Base-by-base conservation (phyloP, 2,888 invertebrate genomes). In the Drosophila peninsularis region DNA sequence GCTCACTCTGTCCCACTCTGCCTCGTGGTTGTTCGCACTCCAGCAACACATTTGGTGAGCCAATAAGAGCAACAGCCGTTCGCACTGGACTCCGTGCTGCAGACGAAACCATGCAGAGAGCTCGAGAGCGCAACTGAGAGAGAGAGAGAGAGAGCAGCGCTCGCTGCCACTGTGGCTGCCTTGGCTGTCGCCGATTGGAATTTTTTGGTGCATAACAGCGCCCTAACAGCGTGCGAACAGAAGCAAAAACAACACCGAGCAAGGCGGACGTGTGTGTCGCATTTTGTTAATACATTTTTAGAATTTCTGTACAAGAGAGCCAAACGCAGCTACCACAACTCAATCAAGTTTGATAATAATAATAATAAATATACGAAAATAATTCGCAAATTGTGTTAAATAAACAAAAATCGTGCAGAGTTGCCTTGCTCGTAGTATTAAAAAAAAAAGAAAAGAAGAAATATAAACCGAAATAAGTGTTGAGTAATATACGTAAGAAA, bases 241-340 rank as follows among this genome's bases (percentile, higher is more conserved):
- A 76, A 78, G 78, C 78, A 76, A 76, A 76, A 76, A 70, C 76
- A 76, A 76, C 70, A 74, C 65, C 76, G 76, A 76, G 76, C 78
- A 74, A 70, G 76, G 74, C 76, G 76, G 76, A 76, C 76, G 76
- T 76, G 76, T 74, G 75, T 62, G 73, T 71, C 78, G 78, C 78
- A 76, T 74, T 63, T 54, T 74, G 62, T 70, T 78, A 53, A 78
- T 53, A 73, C 21, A 64, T 62, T 52, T 77, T 52, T 58, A 68
- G 62, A 80, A 83, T 66, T 74, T 80, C 77, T 74, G 74, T 78
- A 61, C 71, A 58, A 64, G 71, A 63, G 67, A 65, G 45, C 62
- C 36, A 39, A 67, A 41, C 62, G 72, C 53, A 67, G 47, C 61
- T 57, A 41, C 14, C 53, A 60, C 37, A 56, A 57, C 37, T 41